A percentile compares a stretch with the other conserved stretches of the same genome.
Evolutionary conservation across 2,797 vertebrate genomes (phyloP).

Genomic region (Pseudotriccus pelzelni): DNA sequence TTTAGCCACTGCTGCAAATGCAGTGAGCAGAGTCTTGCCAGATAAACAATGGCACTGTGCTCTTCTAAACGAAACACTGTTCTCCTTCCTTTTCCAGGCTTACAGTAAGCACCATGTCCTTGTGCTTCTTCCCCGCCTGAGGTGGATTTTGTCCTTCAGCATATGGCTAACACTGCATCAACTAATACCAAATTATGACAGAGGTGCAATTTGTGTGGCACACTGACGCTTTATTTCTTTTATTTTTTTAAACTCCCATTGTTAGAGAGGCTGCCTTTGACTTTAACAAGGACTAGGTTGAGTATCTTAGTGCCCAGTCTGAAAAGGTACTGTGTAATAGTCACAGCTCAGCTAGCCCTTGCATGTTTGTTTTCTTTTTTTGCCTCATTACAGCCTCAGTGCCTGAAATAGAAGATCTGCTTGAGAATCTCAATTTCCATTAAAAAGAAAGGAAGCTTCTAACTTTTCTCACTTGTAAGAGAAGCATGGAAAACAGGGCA

Average conservation of each 20-base stretch:
- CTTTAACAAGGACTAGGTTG: neutral
- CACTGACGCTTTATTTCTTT: neutral
- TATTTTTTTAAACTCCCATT: neutral
- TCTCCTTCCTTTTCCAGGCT: neutral
- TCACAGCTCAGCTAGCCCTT: neutral
- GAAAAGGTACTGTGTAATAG: neutral
- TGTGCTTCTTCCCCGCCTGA: neutral
- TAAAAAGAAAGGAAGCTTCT: neutral
- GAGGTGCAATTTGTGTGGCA: neutral
- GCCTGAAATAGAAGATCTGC: neutral
- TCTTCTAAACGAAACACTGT: neutral
- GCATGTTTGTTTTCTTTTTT: neutral
- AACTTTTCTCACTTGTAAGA: neutral
- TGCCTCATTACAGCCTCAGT: neutral
- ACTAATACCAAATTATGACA: neutral
- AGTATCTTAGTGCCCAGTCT: neutral
- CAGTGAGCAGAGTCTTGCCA: neutral
- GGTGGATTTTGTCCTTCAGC: neutral
- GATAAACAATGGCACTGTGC: neutral
- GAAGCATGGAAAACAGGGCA: neutral
- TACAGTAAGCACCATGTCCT: neutral
- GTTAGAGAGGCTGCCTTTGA: neutral
- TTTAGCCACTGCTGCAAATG: neutral
- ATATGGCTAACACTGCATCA: neutral
- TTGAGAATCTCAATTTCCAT: neutral